These are phyloP conservation scores for Drosophila guanche DNA, from an alignment of 1,140 invertebrate species.

Conservation along the genomic window DNA sequence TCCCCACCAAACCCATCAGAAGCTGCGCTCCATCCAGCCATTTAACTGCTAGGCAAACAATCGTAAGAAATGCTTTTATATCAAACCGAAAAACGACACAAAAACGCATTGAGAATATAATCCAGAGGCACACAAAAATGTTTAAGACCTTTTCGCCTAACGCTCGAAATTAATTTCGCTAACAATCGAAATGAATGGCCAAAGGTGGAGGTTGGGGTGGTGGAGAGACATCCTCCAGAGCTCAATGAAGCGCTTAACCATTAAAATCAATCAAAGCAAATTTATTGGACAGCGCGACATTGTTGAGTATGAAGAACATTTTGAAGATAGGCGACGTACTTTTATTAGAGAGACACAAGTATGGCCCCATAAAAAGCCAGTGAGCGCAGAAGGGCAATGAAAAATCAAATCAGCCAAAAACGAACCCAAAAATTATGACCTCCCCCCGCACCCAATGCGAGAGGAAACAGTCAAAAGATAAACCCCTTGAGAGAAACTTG, in stretches of 20 bases:
- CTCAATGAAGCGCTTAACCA: conserved; percentile 81
- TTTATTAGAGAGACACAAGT: conserved; percentile 61
- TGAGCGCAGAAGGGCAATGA: conserved; percentile 55
- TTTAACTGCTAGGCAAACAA: conserved; percentile 76
- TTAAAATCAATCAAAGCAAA: conserved; percentile 83
- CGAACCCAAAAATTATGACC: conserved; percentile 68
- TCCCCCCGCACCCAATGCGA: conserved; percentile 4
- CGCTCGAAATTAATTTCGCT: conserved; percentile 76
- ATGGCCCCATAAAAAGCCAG: conserved; percentile 64
- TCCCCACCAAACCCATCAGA: background rate
- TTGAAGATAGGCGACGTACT: conserved; percentile 27
- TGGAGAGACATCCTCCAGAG: conserved; percentile 55
- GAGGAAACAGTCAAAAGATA: conserved; percentile 63
- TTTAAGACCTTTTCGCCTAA: conserved; percentile 74
- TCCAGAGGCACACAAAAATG: conserved; percentile 54
- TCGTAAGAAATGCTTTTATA: conserved; percentile 78
- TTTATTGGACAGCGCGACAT: conserved; percentile 78
- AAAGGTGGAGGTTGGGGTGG: conserved; percentile 17
- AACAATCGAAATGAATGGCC: conserved; percentile 59
- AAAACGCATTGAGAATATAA: conserved; percentile 53
- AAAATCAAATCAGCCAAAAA: conserved; percentile 80
- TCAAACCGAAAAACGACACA: conserved; percentile 10
- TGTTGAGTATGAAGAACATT: conserved; percentile 31
- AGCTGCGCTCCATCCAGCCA: conserved; percentile 21
- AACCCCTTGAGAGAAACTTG: conserved; percentile 50